A percentile compares a stretch with the other conserved stretches of the same genome.
Evolutionary conservation across 2,113 vertebrate genomes (phyloP).

Genomic region (Xyrauchen texanus): DNA sequence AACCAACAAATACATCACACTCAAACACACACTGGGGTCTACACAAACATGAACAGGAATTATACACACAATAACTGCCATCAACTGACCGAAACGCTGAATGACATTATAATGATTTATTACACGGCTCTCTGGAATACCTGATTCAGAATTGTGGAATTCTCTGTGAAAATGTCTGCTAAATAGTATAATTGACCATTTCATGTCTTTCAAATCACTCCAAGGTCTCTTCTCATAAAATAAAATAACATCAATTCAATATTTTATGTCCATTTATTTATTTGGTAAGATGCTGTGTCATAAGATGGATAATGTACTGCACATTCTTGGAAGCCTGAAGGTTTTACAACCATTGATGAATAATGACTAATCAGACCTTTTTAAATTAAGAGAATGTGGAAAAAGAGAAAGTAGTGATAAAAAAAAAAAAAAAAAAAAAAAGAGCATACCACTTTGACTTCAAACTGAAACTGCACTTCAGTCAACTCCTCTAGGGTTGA

Average conservation of each 20-base stretch:
- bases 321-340: neutral
- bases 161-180: too few relatives aligned
- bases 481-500: slow-evolving; percentile 79
- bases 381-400: too few relatives aligned
- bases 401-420: neutral
- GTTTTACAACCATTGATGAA: neutral
- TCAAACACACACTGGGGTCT: neutral
- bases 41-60: slow-evolving; percentile 29
- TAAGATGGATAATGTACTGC: too few relatives aligned
- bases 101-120: neutral
- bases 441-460: slow-evolving; percentile 83
- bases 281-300: too few relatives aligned
- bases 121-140: too few relatives aligned
- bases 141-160: too few relatives aligned
- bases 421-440: neutral
- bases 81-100: neutral
- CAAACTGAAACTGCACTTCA: slow-evolving; percentile 87
- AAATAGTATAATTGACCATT: too few relatives aligned
- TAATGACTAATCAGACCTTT: too few relatives aligned
- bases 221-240: too few relatives aligned
- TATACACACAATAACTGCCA: slow-evolving; percentile 2
- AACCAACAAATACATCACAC: slow-evolving; percentile 20
- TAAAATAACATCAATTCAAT: too few relatives aligned
- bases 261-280: too few relatives aligned
- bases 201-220: too few relatives aligned